Evolutionary conservation across 1,140 invertebrate genomes (phyloP).

Genomic region (Atta colombica): DNA sequence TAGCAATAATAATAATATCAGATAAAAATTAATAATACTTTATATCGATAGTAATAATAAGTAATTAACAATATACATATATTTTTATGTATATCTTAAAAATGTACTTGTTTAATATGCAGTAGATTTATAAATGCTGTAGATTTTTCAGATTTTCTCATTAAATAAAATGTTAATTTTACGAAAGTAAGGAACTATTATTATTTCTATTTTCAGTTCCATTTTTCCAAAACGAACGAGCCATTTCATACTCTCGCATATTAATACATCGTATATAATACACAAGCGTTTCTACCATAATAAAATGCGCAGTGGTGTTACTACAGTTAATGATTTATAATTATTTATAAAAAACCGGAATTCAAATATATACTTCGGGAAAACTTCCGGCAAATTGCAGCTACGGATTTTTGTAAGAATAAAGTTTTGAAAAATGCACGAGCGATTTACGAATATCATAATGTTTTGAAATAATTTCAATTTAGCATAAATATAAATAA

Average conservation of each 20-base stretch:
- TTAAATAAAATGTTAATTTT: slow-evolving; percentile 25
- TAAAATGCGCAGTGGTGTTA: background rate
- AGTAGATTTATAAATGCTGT: background rate
- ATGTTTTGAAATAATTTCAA: background rate
- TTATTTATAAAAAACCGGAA: slow-evolving; percentile 21
- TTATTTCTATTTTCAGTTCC: slow-evolving; percentile 41
- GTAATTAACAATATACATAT: background rate
- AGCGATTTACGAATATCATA: background rate
- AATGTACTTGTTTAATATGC: background rate
- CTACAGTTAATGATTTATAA: slow-evolving; percentile 4
- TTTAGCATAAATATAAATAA: background rate
- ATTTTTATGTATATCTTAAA: background rate
- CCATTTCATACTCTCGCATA: slow-evolving; percentile 17
- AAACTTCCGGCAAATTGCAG: background rate
- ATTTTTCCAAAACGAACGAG: slow-evolving; percentile 28
- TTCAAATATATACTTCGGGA: background rate
- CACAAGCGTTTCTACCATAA: slow-evolving; percentile 7
- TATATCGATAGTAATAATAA: background rate
- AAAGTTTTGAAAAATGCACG: background rate
- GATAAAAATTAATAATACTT: slow-evolving; percentile 14
- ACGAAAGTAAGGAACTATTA: slow-evolving; percentile 9
- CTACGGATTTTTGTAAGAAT: background rate
- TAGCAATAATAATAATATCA: background rate
- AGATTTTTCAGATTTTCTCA: background rate
- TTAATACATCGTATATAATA: background rate